A percentile compares a stretch with the other conserved stretches of the same genome.
phyloP scores from a whole-genome alignment of 1,140 invertebrate genomes.

The Psilanteris sp. region DNA sequence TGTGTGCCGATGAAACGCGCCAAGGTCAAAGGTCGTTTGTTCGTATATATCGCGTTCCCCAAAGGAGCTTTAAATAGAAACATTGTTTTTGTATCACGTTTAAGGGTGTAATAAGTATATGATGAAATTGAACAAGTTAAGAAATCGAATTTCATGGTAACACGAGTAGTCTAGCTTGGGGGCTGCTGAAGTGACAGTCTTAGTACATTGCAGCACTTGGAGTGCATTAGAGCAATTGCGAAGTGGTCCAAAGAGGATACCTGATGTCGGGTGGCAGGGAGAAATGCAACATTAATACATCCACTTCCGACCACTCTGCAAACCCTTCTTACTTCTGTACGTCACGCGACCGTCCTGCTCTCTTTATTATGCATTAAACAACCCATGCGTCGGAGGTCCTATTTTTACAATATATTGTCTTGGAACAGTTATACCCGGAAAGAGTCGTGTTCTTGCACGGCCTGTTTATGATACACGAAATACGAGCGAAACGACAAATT shows the following conservation, averaged over 20 bases:
- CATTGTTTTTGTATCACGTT: slow-evolving; percentile 45
- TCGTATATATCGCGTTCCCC: neutral
- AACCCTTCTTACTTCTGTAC: slow-evolving; percentile 66
- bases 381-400: slow-evolving; percentile 58
- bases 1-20: no score
- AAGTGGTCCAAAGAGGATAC: slow-evolving; percentile 71
- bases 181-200: slow-evolving; percentile 61
- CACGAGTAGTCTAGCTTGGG: slow-evolving; percentile 55
- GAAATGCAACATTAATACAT: slow-evolving; percentile 72
- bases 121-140: slow-evolving; percentile 65
- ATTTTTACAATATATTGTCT: slow-evolving; percentile 62
- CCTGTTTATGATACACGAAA: slow-evolving; percentile 55
- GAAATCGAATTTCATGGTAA: slow-evolving; percentile 66
- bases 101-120: slow-evolving; percentile 58
- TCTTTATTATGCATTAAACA: slow-evolving; percentile 70
- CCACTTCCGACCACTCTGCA: slow-evolving; percentile 63
- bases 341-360: slow-evolving; percentile 65
- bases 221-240: slow-evolving; percentile 72
- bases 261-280: slow-evolving; percentile 67
- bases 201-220: slow-evolving; percentile 66
- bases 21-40: no score
- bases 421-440: slow-evolving; percentile 49
- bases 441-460: slow-evolving; percentile 30
- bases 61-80: slow-evolving; percentile 24
- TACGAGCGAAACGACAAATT: slow-evolving; percentile 46